phyloP scores from a whole-genome alignment of 2,113 vertebrate genomes.

The Oncorhynchus keta region DNA sequence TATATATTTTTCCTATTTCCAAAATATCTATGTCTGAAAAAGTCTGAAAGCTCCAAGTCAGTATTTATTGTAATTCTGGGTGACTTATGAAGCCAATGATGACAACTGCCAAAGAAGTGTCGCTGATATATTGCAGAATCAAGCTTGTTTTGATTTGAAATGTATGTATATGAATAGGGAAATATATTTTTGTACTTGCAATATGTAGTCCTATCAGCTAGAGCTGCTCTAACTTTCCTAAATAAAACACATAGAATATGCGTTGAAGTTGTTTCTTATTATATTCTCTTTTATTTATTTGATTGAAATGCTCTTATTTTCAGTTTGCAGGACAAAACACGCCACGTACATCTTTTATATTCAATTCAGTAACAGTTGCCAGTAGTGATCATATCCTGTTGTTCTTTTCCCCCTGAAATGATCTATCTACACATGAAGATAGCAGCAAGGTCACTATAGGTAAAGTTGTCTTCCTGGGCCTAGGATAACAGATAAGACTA shows the following conservation, averaged over 20 bases:
- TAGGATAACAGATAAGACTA: too few relatives aligned
- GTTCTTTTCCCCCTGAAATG: too few relatives aligned
- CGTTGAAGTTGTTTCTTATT: neutral
- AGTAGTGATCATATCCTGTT: too few relatives aligned
- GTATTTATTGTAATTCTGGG: conserved; percentile 9
- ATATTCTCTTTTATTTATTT: neutral
- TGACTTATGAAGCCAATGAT: neutral
- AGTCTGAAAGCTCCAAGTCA: neutral
- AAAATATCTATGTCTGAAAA: neutral
- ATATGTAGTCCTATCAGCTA: conserved; percentile 8
- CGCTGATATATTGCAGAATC: neutral
- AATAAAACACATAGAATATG: conserved; percentile 26
- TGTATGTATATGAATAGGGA: conserved; percentile 12
- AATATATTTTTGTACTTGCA: conserved; percentile 47
- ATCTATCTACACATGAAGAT: too few relatives aligned
- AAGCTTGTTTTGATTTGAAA: conserved; percentile 9
- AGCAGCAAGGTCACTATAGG: too few relatives aligned
- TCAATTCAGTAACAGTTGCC: too few relatives aligned
- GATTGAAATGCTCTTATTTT: neutral
- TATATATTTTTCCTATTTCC: neutral
- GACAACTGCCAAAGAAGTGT: conserved; percentile 13
- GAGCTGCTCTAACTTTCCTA: neutral
- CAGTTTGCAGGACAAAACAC: too few relatives aligned
- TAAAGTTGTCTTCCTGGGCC: too few relatives aligned
- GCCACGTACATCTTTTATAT: too few relatives aligned